Evolutionary conservation across 2,888 invertebrate genomes (phyloP).

Genomic region (Idaea biselata): DNA sequence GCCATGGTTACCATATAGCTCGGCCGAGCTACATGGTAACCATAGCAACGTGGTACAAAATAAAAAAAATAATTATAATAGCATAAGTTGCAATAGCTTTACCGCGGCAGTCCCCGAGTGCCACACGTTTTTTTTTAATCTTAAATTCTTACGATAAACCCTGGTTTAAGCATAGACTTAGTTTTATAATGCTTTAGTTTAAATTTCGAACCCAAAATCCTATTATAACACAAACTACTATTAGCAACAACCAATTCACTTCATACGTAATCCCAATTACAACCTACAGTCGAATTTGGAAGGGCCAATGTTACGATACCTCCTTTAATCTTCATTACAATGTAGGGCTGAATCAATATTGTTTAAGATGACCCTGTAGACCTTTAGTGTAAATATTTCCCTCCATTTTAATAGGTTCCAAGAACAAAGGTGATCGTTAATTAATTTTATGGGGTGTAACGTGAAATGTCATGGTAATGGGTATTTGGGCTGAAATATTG

Average conservation of each 20-base stretch:
- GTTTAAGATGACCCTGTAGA: slow-evolving; percentile 32
- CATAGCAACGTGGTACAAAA: too few relatives aligned
- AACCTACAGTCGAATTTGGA: slow-evolving; percentile 12
- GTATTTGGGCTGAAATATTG: neutral
- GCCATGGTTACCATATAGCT: too few relatives aligned
- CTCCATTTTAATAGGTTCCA: slow-evolving; percentile 28
- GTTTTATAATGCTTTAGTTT: slow-evolving; percentile 28
- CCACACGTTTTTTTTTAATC: too few relatives aligned
- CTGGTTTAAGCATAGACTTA: too few relatives aligned
- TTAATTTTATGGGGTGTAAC: slow-evolving; percentile 22
- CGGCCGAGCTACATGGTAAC: too few relatives aligned
- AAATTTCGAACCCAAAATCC: neutral
- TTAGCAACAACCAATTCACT: neutral
- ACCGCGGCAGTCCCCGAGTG: too few relatives aligned
- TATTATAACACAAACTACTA: neutral
- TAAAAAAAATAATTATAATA: too few relatives aligned
- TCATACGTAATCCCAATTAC: slow-evolving; percentile 11
- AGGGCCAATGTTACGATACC: slow-evolving; percentile 8
- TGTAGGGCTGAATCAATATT: slow-evolving; percentile 38
- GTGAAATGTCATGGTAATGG: slow-evolving; percentile 5
- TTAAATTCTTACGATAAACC: too few relatives aligned
- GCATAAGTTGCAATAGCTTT: too few relatives aligned
- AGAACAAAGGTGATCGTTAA: slow-evolving; percentile 23
- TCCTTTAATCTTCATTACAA: slow-evolving; percentile 25
- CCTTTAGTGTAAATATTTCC: slow-evolving; percentile 30